Evolutionary conservation across 2,113 vertebrate species (phyloP), one percentile per base, ranked within the genome.

Genomic region (Phyllopteryx taeniolatus): DNA sequence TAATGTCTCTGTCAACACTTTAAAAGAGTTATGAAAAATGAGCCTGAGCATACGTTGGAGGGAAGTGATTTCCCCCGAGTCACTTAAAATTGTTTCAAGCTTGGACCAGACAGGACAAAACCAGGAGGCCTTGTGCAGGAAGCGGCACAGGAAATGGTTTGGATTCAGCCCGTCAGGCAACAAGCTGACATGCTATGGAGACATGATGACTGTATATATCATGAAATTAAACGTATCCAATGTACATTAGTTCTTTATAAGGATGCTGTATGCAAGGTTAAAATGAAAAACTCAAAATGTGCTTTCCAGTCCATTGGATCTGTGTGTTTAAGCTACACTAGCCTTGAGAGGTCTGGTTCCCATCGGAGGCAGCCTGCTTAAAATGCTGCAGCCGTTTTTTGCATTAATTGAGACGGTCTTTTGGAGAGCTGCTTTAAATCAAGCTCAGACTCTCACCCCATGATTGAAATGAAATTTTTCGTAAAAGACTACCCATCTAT

Each of bases 81-180:
- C 42, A 39, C 76, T 72, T 73, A 71, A 90, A 91, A 91, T 92
- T 91, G 85, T 87, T 91, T 91, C 90, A 92, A 89, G 90, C 84
- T 85, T 88, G 68, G 82, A 83, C 75, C 75, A 85, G 79, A 89
- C 83, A 53, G 85, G 82, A 87, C 79, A 47, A 77, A 87, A 88
- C 83, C 89, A 81, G 84, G 86, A 89, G 85, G 80, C 82, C 77
- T 75, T 77, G 76, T 13, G 47, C 84, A 90, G 87, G 88, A 90
- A 88, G 84, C 22, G 31, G 76, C 74, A 85, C 88, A 89, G 89
- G 91, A 91, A 92, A 90, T 83, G 84, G 86, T 88, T 88, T 63
- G 75, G 79, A 88, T 87, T 86, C 63, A 81, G 82, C 81, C 82
- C 51, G 83, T 53, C 74, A 79, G 80, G 72, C 61, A 75, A 80